Base-by-base conservation (phyloP, 2,113 vertebrate genomes). In the Laticauda colubrina region DNA sequence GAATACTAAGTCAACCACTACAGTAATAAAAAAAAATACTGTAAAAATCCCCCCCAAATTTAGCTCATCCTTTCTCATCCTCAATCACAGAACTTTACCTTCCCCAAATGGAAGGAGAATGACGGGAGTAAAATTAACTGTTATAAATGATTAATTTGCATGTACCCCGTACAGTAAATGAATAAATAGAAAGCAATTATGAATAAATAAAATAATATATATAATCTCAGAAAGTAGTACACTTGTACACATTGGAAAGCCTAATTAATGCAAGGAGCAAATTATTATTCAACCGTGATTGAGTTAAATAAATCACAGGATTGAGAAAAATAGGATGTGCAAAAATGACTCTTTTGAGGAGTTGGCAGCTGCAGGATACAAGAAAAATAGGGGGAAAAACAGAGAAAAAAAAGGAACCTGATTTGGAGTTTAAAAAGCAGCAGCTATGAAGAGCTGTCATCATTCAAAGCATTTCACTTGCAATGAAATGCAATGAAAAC, bases 171-270 rank as follows among this genome's bases (percentile, higher is more conserved):
- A 91, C 43, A 86, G 43, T 45, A 81, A 53, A 81, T 55, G 24
- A 55, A 89, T 75, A 81, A 92, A 92, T 56, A 87, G 15, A 92
- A 92, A 89, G 87, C 87, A 92, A 92, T 92, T 88, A 92, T 4
- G 87, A 55, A 56, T n/a, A 92, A 55, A 53, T 88, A 75, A 92
- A 92, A 88, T 88, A 89, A 92, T 92, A 92, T 92, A 92, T 92
- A 92, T 89, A 92, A 89, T 92, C 51, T 29, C 34, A 14, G 87
- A 45, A 92, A 89, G 61, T 21, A 89, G 45, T 81, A 56, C 55
- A 26, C 51, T 29, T 23, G 45, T 81, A 45, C 55, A 81, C 51
- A 54, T 92, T 56, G 55, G 61, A 55, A 89, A 75, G 75, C 88
- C 61, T 88, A 92, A 92, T 92, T 92, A 92, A 89, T 56, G 26